These are phyloP conservation scores for Pemphigus obesinymphae DNA, from an alignment of 1,140 invertebrate species.

Conservation along the genomic window DNA sequence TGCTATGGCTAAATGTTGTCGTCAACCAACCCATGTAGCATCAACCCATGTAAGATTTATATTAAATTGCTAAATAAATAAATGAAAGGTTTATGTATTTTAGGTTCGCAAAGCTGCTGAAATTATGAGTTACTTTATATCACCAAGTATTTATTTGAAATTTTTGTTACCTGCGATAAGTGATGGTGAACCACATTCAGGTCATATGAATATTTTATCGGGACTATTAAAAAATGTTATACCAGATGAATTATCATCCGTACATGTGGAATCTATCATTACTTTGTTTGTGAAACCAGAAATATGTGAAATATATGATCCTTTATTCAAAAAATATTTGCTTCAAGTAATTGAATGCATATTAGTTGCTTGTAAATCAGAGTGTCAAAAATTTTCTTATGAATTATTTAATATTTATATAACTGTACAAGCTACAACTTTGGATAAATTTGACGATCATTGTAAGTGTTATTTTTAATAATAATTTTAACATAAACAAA, in stretches of 20 bases:
- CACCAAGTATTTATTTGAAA: conserved; percentile 57
- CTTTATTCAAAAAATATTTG: conserved; percentile 33
- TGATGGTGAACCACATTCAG: conserved; percentile 52
- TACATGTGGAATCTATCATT: neutral
- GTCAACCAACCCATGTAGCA: conserved; percentile 60
- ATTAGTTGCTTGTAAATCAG: conserved; percentile 3
- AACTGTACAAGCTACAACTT: conserved; percentile 4
- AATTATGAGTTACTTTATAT: conserved; percentile 69
- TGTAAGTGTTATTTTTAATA: conserved; percentile 17
- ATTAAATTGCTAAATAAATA: neutral
- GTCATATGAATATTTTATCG: conserved; percentile 55
- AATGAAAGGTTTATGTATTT: conserved; percentile 35
- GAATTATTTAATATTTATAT: conserved; percentile 32
- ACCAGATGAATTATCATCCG: neutral
- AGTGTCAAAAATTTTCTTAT: conserved; percentile 16
- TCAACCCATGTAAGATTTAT: conserved; percentile 57
- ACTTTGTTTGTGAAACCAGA: conserved; percentile 8
- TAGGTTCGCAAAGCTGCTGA: conserved; percentile 58
- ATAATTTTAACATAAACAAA: no score
- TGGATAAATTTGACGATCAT: conserved; percentile 16
- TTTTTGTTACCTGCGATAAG: conserved; percentile 57
- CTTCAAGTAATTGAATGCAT: conserved; percentile 29
- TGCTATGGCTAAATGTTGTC: conserved; percentile 54
- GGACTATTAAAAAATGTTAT: conserved; percentile 51
- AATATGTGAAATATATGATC: conserved; percentile 32